A percentile compares a stretch with the other conserved stretches of the same genome.
Conservation (phyloP, 2,113 vertebrate species). For the Scomber japonicus region DNA sequence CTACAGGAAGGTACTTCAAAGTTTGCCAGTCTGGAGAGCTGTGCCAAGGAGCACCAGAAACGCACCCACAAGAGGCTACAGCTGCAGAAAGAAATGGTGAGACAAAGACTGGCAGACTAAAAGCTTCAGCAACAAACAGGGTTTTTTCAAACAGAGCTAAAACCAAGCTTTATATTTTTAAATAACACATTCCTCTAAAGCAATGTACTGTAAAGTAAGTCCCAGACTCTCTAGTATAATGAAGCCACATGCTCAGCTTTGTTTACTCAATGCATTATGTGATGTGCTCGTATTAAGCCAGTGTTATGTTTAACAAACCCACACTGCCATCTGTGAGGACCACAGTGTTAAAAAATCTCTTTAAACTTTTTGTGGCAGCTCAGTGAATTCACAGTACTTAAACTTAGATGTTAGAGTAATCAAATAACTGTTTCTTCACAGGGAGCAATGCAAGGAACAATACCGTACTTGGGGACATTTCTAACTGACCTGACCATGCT, state of each 20-base stretch:
- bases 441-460: conserved; percentile 96
- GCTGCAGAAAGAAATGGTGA: conserved; percentile 94
- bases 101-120: conserved; percentile 28
- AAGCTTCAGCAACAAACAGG: conserved; percentile 8
- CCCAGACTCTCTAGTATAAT: conserved; percentile 3
- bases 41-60: conserved; percentile 96
- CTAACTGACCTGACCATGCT: conserved; percentile 95
- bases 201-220: conserved; percentile 39
- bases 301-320: conserved; percentile 17
- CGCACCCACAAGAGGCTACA: conserved; percentile 92
- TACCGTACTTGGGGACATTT: conserved; percentile 95
- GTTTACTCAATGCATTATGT: conserved; percentile 31
- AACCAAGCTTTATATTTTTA: conserved; percentile 30
- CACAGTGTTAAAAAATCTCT: conserved; percentile 28
- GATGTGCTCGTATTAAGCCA: conserved; percentile 24
- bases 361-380: conserved; percentile 10
- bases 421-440: conserved; percentile 58
- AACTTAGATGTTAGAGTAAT: background rate
- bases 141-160: conserved; percentile 13
- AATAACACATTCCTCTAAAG: conserved; percentile 48
- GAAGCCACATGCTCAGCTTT: conserved; percentile 30
- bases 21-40: conserved; percentile 94
- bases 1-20: conserved; percentile 95
- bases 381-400: background rate
- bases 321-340: conserved; percentile 10